Base-by-base conservation (phyloP, 2,797 vertebrate species). In the Gymnothorax javanicus region DNA sequence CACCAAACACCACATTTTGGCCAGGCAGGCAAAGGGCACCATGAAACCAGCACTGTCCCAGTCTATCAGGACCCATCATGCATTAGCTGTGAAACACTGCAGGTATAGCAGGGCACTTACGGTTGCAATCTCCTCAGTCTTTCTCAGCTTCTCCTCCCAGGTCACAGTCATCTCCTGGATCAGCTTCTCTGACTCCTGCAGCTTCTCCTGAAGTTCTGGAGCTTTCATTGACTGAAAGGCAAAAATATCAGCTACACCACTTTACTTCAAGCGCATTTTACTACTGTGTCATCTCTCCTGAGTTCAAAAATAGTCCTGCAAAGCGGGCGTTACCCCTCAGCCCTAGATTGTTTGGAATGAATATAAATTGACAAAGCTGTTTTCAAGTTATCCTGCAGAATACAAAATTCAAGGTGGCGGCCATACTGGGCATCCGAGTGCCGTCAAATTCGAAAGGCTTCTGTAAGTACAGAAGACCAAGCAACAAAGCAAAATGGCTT, bases 61-160 rank as follows among this genome's bases (percentile, higher is more conserved):
- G 73, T 50, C 5, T 4, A 50, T 43, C 43, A 52, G 73, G 33
- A 77, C 17, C 8, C 20, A 12, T 15, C 33, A 73, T 25, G 27
- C 25, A 27, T 25, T 73, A 73, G 3, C 25, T 33, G 27, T 25
- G 69, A 73, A 57, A 82, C 52, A 11, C 15, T 12, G 43, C 27
- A 62, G 43, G 50, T 84, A 52, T 0, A 23, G 43, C n/a, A 7
- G 20, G 50, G 64, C n/a, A 7, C 56, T 1, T 95, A 99, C 99
- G 95, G 98, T 98, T 88, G 99, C 99, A 5, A 99, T 99, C 94
- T 98, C 98, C 94, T 99, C 99, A 0, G 98, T 99, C 94, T 99
- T 99, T 87, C 97, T 96, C 75, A 99, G 95, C 89, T 99, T 99
- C 94, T 99, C 97, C 94, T 99, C 99, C 99, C 98, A 99, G 13